A percentile compares a stretch with the other conserved stretches of the same genome.
phyloP scores from a whole-genome alignment of 1,140 invertebrate genomes.

The Pseudomyrmex cubaensis region DNA sequence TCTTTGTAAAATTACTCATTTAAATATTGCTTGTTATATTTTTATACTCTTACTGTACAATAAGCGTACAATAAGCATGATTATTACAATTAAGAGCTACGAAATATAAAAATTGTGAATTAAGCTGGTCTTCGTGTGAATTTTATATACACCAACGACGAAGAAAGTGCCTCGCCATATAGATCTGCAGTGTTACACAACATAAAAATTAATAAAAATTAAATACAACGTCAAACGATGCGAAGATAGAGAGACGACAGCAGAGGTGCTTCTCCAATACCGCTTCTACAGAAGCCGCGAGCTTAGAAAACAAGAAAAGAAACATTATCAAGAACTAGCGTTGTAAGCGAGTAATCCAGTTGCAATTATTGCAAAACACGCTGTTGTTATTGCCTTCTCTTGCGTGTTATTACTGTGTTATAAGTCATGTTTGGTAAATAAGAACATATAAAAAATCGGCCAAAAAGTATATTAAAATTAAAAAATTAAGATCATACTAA shows the following conservation, averaged over 20 bases:
- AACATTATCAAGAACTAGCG: constrained; percentile 30
- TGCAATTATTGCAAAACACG: constrained; percentile 23
- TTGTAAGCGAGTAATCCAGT: constrained; percentile 28
- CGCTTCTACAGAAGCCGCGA: constrained; percentile 63
- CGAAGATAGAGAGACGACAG: constrained; percentile 22
- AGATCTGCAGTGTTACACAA: constrained; percentile 47
- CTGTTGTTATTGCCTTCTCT: constrained; percentile 21
- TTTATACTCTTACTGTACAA: constrained; percentile 45
- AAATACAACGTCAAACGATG: constrained; percentile 40
- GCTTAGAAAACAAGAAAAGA: constrained; percentile 41
- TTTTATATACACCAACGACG: constrained; percentile 55
- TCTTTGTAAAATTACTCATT: constrained; percentile 5
- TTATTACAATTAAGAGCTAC: constrained; percentile 52
- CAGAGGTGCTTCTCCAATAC: constrained; percentile 28
- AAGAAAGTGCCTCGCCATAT: constrained; percentile 42
- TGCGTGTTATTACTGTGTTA: constrained; percentile 35
- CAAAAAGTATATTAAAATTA: constrained; percentile 16
- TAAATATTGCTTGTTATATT: constrained; percentile 17
- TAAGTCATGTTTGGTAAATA: constrained; percentile 11
- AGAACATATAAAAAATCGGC: neutral
- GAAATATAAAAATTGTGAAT: constrained; percentile 63
- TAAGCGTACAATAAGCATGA: constrained; percentile 58
- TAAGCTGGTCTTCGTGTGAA: constrained; percentile 55
- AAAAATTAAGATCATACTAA: too few species aligned
- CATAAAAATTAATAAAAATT: constrained; percentile 44